These are phyloP conservation scores for Colossoma macropomum DNA, from an alignment of 2,113 vertebrate species.

Conservation along the genomic window DNA sequence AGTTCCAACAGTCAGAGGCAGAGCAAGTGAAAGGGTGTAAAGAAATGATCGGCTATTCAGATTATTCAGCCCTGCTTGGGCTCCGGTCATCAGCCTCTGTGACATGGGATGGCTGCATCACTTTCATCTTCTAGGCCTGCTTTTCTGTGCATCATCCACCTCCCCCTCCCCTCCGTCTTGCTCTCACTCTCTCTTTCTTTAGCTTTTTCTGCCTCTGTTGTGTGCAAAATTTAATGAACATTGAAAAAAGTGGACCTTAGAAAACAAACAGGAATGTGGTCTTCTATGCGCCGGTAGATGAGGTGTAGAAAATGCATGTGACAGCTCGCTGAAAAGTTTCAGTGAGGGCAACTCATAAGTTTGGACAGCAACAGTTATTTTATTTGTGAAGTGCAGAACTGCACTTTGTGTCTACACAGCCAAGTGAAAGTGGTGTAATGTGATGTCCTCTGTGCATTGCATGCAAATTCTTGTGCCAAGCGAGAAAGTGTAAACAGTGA, in stretches of 20 bases:
- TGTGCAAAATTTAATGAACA: constrained; percentile 92
- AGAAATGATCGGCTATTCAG: constrained; percentile 93
- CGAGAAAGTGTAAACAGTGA: constrained; percentile 8
- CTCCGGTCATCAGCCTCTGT: constrained; percentile 83
- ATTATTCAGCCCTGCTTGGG: constrained; percentile 82
- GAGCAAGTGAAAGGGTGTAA: constrained; percentile 85
- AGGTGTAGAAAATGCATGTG: constrained; percentile 22
- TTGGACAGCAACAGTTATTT: neutral
- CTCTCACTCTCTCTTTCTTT: constrained; percentile 75
- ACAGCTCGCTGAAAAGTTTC: constrained; percentile 24
- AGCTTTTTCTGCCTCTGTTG: constrained; percentile 78
- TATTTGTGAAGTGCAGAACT: constrained; percentile 13
- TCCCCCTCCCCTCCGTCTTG: constrained; percentile 61
- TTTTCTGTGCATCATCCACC: constrained; percentile 68
- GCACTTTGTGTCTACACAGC: neutral
- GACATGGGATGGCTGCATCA: constrained; percentile 87
- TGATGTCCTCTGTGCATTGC: neutral
- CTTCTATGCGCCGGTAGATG: neutral
- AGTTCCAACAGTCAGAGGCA: constrained; percentile 88
- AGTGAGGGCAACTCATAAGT: neutral
- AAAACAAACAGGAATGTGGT: constrained; percentile 76
- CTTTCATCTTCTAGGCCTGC: constrained; percentile 90
- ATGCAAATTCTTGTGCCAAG: neutral
- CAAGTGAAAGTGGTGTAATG: neutral
- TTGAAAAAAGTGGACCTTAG: constrained; percentile 69